Percentiles rank a stretch among this genome's conserved stretches.
These are phyloP conservation scores for Premnoplex brunnescens DNA, from an alignment of 2,797 vertebrate genomes.

Conservation along the genomic window DNA sequence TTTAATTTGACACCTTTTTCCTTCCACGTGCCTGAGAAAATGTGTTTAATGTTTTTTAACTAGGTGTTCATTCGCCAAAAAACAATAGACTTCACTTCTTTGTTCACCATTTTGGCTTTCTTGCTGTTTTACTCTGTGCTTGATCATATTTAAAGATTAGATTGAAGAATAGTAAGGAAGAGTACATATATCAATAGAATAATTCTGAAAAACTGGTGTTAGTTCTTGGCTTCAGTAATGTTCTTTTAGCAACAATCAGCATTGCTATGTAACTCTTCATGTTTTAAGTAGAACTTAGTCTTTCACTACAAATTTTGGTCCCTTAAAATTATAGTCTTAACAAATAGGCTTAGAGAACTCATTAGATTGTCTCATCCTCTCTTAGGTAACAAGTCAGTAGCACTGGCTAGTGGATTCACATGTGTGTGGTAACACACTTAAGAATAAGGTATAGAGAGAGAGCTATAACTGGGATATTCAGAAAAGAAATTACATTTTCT, in stretches of 20 bases:
- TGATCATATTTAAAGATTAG: background rate
- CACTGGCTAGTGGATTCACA: background rate
- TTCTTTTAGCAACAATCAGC: background rate
- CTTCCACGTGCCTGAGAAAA: background rate
- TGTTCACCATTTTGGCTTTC: background rate
- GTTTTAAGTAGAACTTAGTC: background rate
- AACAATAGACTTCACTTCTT: background rate
- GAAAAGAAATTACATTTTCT: background rate
- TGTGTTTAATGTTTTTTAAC: background rate
- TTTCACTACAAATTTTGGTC: background rate
- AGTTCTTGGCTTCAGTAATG: background rate
- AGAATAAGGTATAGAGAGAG: background rate
- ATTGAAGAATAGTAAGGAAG: background rate
- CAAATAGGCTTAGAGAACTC: background rate
- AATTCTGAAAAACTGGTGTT: background rate
- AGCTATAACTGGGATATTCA: background rate
- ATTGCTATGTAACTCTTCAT: background rate
- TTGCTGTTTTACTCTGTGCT: background rate
- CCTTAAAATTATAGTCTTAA: background rate
- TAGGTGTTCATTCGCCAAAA: background rate
- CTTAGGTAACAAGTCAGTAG: background rate
- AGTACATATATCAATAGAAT: background rate
- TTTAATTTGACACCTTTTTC: background rate
- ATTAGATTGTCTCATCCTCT: background rate
- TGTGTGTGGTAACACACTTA: background rate